These are phyloP conservation scores for Lordiphosa stackelbergi DNA, from an alignment of 1,140 invertebrate genomes.

Conservation along the genomic window DNA sequence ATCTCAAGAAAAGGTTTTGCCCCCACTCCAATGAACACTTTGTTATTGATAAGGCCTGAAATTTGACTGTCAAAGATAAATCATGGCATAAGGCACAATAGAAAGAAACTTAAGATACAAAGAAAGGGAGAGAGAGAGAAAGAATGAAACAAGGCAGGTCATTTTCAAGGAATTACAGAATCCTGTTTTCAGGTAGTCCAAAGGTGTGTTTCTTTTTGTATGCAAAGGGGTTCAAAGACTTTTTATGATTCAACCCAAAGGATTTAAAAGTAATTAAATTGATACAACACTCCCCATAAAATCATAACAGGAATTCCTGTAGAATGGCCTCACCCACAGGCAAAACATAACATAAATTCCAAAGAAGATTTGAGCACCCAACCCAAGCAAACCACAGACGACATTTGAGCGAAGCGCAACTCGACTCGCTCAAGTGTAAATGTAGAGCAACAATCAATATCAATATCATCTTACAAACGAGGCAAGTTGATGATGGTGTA, in stretches of 20 bases:
- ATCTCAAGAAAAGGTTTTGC: slow-evolving; percentile 36
- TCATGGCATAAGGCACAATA: slow-evolving; percentile 42
- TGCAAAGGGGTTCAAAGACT: slow-evolving; percentile 37
- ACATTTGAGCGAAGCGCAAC: slow-evolving; percentile 41
- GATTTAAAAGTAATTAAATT: slow-evolving; percentile 63
- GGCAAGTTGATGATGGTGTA: slow-evolving; percentile 47
- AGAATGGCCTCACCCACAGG: slow-evolving; percentile 17
- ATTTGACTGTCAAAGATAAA: slow-evolving; percentile 60
- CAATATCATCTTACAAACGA: slow-evolving; percentile 39
- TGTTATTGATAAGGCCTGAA: slow-evolving; percentile 56
- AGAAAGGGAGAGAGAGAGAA: slow-evolving; percentile 4
- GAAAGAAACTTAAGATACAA: slow-evolving; percentile 23
- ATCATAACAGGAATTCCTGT: slow-evolving; percentile 1
- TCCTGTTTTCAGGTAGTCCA: slow-evolving; percentile 44
- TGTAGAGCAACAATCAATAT: slow-evolving; percentile 61
- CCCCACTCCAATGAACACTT: background rate
- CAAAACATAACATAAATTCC: slow-evolving; percentile 39
- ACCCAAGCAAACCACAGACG: slow-evolving; percentile 43
- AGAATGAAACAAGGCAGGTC: slow-evolving; percentile 3
- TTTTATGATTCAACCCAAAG: slow-evolving; percentile 46
- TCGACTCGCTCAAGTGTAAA: slow-evolving; percentile 44
- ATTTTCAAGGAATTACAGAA: slow-evolving; percentile 54
- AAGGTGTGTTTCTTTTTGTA: slow-evolving; percentile 27
- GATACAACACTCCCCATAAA: slow-evolving; percentile 46
- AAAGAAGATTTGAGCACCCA: slow-evolving; percentile 12